These are phyloP conservation scores for Sternarchorhynchus goeldii DNA, from an alignment of 2,797 vertebrate species.

Conservation along the genomic window DNA sequence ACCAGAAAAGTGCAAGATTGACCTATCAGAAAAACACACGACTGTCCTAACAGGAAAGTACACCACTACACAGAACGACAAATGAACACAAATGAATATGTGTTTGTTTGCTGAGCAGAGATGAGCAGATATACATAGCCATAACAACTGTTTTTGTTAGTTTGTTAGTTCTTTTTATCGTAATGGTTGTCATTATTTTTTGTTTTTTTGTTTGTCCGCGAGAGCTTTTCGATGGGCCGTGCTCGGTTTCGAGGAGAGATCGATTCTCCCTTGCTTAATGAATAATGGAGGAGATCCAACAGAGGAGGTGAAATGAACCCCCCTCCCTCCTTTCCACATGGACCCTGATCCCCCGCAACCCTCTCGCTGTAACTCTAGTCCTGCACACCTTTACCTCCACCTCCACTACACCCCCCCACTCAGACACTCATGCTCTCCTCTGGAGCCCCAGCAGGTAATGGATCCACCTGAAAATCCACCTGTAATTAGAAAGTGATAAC, in stretches of 20 bases:
- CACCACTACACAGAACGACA: neutral
- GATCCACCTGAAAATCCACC: constrained; percentile 84
- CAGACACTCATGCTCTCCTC: constrained; percentile 8
- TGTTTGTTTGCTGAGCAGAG: too few relatives aligned
- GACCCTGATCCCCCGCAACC: constrained; percentile 71
- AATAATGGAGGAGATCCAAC: constrained; percentile 73
- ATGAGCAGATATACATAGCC: too few relatives aligned
- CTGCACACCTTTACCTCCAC: neutral
- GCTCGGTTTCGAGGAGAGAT: constrained; percentile 53
- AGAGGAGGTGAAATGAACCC: constrained; percentile 77
- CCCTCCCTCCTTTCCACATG: constrained; percentile 64
- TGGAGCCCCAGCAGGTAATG: constrained; percentile 74
- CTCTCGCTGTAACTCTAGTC: constrained; percentile 58
- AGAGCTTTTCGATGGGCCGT: constrained; percentile 10
- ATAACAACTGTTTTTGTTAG: too few relatives aligned
- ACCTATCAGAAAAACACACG: too few relatives aligned
- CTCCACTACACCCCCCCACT: constrained; percentile 4
- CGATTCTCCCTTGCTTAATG: constrained; percentile 69
- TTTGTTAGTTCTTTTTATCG: neutral
- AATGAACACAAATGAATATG: too few relatives aligned
- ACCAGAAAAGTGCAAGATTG: neutral
- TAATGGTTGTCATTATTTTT: neutral
- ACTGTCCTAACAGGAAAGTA: neutral
- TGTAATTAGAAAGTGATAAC: constrained; percentile 89
- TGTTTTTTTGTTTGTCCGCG: neutral